Conservation (phyloP, 2,888 invertebrate genomes). For the Oligia fasciuncula region DNA sequence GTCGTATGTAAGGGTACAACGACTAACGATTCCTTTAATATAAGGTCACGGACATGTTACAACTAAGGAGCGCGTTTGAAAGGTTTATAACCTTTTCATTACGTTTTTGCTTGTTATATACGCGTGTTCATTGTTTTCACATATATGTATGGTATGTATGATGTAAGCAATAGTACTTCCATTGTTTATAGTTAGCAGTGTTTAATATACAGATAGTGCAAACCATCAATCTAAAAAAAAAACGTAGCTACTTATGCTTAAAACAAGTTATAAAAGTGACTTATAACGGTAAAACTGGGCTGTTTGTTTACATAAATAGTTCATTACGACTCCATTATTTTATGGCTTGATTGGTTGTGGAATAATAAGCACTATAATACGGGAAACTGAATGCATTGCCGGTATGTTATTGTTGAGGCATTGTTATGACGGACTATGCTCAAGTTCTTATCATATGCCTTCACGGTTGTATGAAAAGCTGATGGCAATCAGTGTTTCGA, state of each 20-base stretch:
- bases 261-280: constrained; percentile 6
- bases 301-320: constrained; percentile 17
- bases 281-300: background rate
- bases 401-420: constrained; percentile 10
- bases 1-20: background rate
- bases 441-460: constrained; percentile 48
- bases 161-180: constrained; percentile 52
- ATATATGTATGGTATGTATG: constrained; percentile 44
- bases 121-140: constrained; percentile 53
- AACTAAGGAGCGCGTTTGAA: constrained; percentile 30
- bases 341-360: constrained; percentile 28
- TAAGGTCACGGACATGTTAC: constrained; percentile 38
- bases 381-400: constrained; percentile 25
- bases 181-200: constrained; percentile 41
- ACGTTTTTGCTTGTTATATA: constrained; percentile 42
- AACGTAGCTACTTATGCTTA: background rate
- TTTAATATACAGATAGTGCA: constrained; percentile 18
- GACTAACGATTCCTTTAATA: constrained; percentile 8
- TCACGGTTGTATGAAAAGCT: constrained; percentile 22
- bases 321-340: constrained; percentile 43
- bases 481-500: constrained; percentile 60
- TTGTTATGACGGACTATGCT: constrained; percentile 26
- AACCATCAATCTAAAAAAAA: constrained; percentile 10
- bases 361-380: constrained; percentile 28
- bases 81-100: constrained; percentile 46